These are phyloP conservation scores for Propithecus deckenii DNA, from an alignment of 2,797 vertebrate species.

Conservation along the genomic window DNA sequence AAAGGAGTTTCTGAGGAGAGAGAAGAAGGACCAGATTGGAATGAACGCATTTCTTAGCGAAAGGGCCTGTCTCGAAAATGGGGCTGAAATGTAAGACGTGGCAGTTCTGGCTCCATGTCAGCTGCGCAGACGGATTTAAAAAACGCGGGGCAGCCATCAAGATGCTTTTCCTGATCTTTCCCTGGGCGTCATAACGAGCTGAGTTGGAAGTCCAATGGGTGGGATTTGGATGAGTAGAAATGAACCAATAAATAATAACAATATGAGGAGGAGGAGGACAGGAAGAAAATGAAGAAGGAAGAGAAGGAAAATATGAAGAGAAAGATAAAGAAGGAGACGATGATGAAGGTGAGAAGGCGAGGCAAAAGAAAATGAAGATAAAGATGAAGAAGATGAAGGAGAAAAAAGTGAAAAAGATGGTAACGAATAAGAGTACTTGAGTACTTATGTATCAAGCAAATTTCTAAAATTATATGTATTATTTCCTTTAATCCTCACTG, in stretches of 20 bases:
- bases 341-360: neutral
- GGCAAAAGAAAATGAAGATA: neutral
- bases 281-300: neutral
- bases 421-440: neutral
- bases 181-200: neutral
- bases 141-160: neutral
- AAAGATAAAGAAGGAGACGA: neutral
- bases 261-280: neutral
- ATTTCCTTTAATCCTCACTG: neutral
- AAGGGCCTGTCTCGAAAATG: neutral
- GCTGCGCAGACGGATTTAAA: neutral
- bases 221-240: neutral
- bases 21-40: neutral
- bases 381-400: neutral
- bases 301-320: neutral
- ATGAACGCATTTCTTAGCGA: neutral
- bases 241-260: neutral
- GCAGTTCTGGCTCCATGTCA: neutral
- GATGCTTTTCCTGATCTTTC: neutral
- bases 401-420: neutral
- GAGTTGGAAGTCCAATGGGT: neutral
- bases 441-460: neutral
- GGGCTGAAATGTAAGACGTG: neutral
- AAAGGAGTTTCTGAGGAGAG: neutral
- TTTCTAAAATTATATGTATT: neutral